These are phyloP conservation scores for Eulithis testata DNA, from an alignment of 2,888 invertebrate genomes.

Conservation along the genomic window DNA sequence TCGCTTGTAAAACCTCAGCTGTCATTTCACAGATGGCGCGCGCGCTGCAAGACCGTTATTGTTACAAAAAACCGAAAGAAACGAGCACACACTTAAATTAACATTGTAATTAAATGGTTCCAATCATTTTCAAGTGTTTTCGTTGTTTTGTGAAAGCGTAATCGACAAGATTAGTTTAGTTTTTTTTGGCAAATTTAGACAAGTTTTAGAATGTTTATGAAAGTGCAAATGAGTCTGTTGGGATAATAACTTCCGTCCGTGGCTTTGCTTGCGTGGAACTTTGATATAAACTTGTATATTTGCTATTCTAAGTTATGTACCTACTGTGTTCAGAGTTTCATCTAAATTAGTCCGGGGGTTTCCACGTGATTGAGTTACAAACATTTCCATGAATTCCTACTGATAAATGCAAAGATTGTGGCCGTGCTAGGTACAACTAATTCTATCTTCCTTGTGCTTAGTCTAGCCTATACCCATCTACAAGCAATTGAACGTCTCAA, in stretches of 20 bases:
- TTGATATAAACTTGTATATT: neutral
- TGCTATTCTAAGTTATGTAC: neutral
- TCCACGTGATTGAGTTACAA: neutral
- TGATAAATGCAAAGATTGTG: too few species aligned
- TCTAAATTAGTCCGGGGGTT: neutral
- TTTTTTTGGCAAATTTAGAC: conserved; percentile 4
- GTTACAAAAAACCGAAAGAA: neutral
- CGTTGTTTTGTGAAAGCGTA: conserved; percentile 22
- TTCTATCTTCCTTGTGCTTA: too few species aligned
- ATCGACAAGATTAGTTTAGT: conserved; percentile 15
- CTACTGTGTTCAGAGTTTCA: neutral
- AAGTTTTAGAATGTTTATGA: conserved; percentile 7
- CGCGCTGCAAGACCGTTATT: neutral
- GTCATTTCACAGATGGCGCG: conserved; percentile 1
- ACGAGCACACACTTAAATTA: neutral
- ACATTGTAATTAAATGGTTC: conserved; percentile 12
- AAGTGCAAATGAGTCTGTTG: neutral
- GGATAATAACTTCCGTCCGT: neutral
- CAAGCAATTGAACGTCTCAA: too few species aligned
- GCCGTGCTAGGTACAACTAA: too few species aligned
- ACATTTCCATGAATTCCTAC: too few species aligned
- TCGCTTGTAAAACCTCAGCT: conserved; percentile 1
- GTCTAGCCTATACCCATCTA: too few species aligned
- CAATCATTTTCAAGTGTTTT: conserved; percentile 11
- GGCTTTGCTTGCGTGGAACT: neutral